Conservation (phyloP, 2,113 vertebrate species). For the Larimichthys polyactis region DNA sequence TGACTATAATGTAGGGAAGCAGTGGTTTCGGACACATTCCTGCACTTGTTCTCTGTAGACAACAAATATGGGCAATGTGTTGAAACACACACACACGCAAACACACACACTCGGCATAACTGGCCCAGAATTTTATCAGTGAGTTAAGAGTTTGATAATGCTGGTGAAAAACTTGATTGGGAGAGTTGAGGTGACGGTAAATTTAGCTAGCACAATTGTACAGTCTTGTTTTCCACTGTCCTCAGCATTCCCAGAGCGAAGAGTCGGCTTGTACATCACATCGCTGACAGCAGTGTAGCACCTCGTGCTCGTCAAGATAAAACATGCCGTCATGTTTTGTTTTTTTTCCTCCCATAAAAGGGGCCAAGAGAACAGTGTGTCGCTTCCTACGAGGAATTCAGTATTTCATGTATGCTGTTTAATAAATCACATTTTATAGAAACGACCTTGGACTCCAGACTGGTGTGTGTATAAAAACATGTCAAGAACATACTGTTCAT, state of each 20-base stretch:
- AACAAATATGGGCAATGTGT: background rate
- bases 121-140: background rate
- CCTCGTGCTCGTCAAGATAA: constrained; percentile 6
- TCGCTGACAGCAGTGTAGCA: constrained; percentile 13
- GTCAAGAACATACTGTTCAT: background rate
- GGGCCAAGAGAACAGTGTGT: constrained; percentile 45
- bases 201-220: background rate
- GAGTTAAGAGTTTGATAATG: background rate
- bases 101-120: background rate
- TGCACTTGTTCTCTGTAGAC: background rate
- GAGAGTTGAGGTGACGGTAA: background rate
- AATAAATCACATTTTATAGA: constrained; percentile 82
- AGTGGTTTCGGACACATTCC: constrained; percentile 7
- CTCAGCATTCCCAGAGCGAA: background rate
- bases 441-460: constrained; percentile 32
- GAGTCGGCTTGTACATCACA: background rate
- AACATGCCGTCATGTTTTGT: constrained; percentile 10
- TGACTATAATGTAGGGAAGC: background rate
- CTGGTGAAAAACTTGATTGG: background rate
- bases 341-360: background rate
- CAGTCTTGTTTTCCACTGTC: constrained; percentile 11
- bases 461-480: constrained; percentile 10
- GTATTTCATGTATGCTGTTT: constrained; percentile 71
- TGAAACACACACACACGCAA: background rate
- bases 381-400: constrained; percentile 43